phyloP scores from a whole-genome alignment of 2,888 invertebrate species.

The Conistra vaccinii region DNA sequence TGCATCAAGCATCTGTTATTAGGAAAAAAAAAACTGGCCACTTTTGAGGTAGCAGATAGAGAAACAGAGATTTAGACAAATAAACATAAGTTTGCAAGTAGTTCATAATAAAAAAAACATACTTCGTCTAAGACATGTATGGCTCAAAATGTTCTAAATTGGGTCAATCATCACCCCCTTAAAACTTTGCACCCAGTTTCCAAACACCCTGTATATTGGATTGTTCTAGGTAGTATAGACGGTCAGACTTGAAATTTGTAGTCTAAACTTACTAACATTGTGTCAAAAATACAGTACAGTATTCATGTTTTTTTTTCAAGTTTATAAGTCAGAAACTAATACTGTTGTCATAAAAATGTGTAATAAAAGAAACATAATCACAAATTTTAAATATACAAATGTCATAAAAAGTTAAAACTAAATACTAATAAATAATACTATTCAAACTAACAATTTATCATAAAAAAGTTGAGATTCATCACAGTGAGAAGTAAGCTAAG shows the following conservation, averaged over 20 bases:
- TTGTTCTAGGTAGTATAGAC: not conserved
- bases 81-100: too few species aligned
- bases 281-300: conserved; percentile 39
- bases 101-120: too few species aligned
- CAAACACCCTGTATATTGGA: not conserved
- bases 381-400: conserved; percentile 59
- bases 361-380: conserved; percentile 48
- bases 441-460: conserved; percentile 67
- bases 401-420: conserved; percentile 61
- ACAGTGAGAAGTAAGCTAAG: conserved; percentile 69
- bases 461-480: conserved; percentile 74
- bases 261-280: conserved; percentile 12
- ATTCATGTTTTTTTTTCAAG: conserved; percentile 5
- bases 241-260: conserved; percentile 18
- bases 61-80: too few species aligned
- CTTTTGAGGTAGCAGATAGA: too few species aligned
- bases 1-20: too few species aligned
- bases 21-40: too few species aligned
- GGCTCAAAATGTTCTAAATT: too few species aligned
- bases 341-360: conserved; percentile 48
- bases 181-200: too few species aligned
- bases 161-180: too few species aligned
- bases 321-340: conserved; percentile 44
- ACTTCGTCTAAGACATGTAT: too few species aligned
- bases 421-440: conserved; percentile 64